A percentile compares a stretch with the other conserved stretches of the same genome.
phyloP scores from a whole-genome alignment of 2,797 vertebrate genomes.

The Clarias laeviceps region DNA sequence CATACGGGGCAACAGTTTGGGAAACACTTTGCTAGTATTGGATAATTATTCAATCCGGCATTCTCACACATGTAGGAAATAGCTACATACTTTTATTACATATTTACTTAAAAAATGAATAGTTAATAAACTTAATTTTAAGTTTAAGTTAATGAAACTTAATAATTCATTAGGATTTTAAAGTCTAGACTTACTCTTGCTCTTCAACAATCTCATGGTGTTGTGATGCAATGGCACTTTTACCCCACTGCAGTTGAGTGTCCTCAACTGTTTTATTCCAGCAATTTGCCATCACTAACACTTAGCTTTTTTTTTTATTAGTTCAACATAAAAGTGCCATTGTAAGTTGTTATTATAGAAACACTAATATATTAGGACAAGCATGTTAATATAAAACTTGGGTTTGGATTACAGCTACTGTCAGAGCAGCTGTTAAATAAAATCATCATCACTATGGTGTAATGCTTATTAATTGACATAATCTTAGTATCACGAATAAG shows the following conservation, averaged over 20 bases:
- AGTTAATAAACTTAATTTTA: too few species aligned
- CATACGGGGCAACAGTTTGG: too few species aligned
- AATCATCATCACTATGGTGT: not conserved
- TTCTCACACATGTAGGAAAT: not conserved
- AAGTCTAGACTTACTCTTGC: too few species aligned
- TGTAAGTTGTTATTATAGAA: not conserved
- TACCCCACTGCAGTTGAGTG: not conserved
- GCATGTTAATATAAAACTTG: not conserved
- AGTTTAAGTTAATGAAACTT: too few species aligned
- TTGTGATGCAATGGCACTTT: not conserved
- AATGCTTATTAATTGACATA: not conserved
- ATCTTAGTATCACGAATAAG: not conserved
- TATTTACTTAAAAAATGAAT: not conserved
- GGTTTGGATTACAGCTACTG: not conserved
- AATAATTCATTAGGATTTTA: too few species aligned
- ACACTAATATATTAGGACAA: not conserved
- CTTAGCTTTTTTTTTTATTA: not conserved
- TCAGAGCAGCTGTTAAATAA: constrained; percentile 2
- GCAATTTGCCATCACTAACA: not conserved
- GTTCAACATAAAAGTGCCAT: not conserved
- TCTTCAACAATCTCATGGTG: not conserved
- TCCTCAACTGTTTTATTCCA: not conserved
- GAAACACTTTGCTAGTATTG: too few species aligned
- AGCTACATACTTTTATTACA: not conserved
- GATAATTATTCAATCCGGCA: not conserved